These are phyloP conservation scores for Zonotrichia leucophrys DNA, from an alignment of 2,113 vertebrate species.

Conservation along the genomic window DNA sequence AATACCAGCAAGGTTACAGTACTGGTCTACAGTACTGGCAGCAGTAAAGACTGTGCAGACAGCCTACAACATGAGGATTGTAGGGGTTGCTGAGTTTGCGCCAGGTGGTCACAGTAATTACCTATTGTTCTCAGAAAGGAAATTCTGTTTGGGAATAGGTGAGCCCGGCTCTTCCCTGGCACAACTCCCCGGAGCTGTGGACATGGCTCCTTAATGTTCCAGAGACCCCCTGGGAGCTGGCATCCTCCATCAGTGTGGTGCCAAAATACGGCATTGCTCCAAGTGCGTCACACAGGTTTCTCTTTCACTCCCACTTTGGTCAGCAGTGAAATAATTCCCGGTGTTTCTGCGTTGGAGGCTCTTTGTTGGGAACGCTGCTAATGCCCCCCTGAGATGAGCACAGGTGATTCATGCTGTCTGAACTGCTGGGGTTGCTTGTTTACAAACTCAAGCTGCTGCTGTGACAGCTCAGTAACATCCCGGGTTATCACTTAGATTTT, in stretches of 20 bases:
- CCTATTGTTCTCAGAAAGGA: not conserved
- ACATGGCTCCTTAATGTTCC: fast-evolving
- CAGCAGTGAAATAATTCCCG: not conserved
- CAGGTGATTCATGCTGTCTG: not conserved
- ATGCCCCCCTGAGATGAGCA: not conserved
- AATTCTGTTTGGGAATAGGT: not conserved
- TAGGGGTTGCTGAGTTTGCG: not conserved
- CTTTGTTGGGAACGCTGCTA: not conserved
- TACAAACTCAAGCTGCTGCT: not conserved
- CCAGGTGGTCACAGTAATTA: fast-evolving
- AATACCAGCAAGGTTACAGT: not conserved
- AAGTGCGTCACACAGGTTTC: fast-evolving
- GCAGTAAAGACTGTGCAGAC: not conserved
- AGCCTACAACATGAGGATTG: fast-evolving
- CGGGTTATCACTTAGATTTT: not conserved
- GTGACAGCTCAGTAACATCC: not conserved
- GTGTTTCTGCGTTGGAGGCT: fast-evolving
- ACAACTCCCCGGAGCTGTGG: not conserved
- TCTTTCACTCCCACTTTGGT: not conserved
- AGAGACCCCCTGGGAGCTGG: not conserved
- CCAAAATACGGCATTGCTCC: not conserved
- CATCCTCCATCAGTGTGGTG: fast-evolving
- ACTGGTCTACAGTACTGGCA: not conserved
- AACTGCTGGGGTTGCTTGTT: not conserved
- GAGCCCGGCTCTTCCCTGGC: not conserved